phyloP scores from a whole-genome alignment of 2,888 invertebrate species.

The Lottia gigantea region DNA sequence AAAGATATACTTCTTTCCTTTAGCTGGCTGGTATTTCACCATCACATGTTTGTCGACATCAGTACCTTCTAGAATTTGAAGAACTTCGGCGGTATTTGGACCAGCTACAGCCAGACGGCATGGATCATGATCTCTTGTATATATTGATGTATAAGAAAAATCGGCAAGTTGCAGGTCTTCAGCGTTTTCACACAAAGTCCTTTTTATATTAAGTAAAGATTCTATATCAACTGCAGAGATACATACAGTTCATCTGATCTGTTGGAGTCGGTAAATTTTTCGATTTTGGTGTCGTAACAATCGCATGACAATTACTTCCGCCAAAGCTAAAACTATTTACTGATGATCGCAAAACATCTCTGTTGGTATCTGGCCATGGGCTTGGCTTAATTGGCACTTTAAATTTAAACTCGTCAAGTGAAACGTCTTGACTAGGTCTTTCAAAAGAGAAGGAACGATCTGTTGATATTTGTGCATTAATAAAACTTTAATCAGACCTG shows the following conservation, averaged over 20 bases:
- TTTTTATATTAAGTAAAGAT: constrained; percentile 9
- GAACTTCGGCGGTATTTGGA: constrained; percentile 20
- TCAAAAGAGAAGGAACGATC: constrained; percentile 44
- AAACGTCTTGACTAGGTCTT: constrained; percentile 41
- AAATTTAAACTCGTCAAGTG: constrained; percentile 37
- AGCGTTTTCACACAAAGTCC: constrained; percentile 11
- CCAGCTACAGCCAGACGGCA: constrained; percentile 23
- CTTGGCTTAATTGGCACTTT: constrained; percentile 30
- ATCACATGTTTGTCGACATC: background rate
- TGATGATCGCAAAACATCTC: constrained; percentile 31
- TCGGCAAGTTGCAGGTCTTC: constrained; percentile 23
- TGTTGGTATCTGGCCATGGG: constrained; percentile 26
- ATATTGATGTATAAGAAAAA: constrained; percentile 35
- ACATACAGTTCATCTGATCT: constrained; percentile 25
- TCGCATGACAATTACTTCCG: constrained; percentile 53
- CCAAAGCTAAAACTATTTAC: constrained; percentile 57
- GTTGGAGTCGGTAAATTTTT: background rate
- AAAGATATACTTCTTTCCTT: constrained; percentile 33
- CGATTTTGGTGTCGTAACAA: constrained; percentile 28
- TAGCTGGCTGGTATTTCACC: background rate
- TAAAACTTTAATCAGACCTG: constrained; percentile 50
- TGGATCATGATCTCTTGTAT: constrained; percentile 32
- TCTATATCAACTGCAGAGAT: constrained; percentile 28
- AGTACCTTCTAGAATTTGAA: background rate
- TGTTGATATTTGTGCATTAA: constrained; percentile 50